Evolutionary conservation across 2,113 vertebrate species (phyloP), one percentile per base, ranked within the genome.

Genomic region (Elephas maximus): DNA sequence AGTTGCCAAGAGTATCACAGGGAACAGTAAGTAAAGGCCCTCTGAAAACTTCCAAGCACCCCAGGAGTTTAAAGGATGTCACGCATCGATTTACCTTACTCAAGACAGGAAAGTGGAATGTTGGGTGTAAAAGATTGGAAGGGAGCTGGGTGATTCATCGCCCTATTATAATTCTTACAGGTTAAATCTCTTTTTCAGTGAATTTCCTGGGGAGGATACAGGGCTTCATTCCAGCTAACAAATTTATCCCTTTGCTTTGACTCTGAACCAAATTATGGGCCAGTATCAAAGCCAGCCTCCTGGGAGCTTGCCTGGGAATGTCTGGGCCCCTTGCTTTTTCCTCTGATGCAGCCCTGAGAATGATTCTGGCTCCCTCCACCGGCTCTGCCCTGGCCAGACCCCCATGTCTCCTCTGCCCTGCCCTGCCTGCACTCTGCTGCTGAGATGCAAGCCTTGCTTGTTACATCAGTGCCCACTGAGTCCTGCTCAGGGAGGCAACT

Each of bases 211-310:
- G 89, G 92, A 91, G 81, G 90, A 51, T 37, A 84, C 57, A 37
- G 82, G 86, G 48, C 91, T 48, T 14, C 12, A 0, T 90, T 84
- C 86, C 90, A 44, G 28, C 57, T 73, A 67, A 93, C 85, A 90
- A 90, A 94, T 79, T 78, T 77, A 88, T 80, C 88, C 23, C 26
- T 92, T 90, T 74, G 69, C 86, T 94, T 91, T 87, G 71, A 79
- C 90, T 45, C 71, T 88, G 92, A 76, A 82, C 86, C 84, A 44
- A 17, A 79, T 74, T 94, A 81, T 90, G 77, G 77, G 78, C 44
- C 26, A 5, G n/a, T 82, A 37, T 94, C 78, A 96, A 80, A 88
- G 90, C 86, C 63, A 18, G 86, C 60, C 81, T 90, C 95, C 79
- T 57, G 48, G 73, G 77, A 85, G 67, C 79, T 26, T 30, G 8